phyloP scores from a whole-genome alignment of 2,113 vertebrate species.

The Aviceda subcristata region DNA sequence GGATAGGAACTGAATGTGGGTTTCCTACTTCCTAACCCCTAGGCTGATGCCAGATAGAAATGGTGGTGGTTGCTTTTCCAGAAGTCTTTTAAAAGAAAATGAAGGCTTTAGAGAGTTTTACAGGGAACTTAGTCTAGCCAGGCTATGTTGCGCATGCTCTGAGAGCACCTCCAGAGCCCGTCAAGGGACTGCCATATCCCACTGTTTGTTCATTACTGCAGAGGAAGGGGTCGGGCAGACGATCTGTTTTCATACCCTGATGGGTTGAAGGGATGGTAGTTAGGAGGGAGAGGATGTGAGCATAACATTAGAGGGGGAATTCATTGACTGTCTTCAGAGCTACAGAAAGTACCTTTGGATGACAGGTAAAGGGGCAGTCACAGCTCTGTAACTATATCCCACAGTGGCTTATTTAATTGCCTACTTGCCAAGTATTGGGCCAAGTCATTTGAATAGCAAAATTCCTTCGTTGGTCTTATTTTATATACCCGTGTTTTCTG shows the following conservation, averaged over 20 bases:
- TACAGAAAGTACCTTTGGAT: background rate
- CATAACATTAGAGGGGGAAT: background rate
- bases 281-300: background rate
- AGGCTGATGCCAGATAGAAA: background rate
- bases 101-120: background rate
- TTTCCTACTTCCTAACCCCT: background rate
- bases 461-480: background rate
- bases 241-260: background rate
- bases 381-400: background rate
- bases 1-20: background rate
- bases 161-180: background rate
- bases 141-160: background rate
- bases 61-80: background rate
- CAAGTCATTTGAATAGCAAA: background rate
- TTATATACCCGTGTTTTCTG: background rate
- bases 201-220: background rate
- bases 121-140: background rate
- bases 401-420: background rate
- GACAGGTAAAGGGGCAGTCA: background rate
- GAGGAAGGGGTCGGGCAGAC: rapidly evolving
- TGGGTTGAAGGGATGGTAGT: background rate
- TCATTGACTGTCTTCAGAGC: background rate
- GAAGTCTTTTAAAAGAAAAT: background rate
- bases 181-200: background rate
- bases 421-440: background rate